Percentiles rank a stretch among this genome's conserved stretches.
Evolutionary conservation across 2,888 invertebrate species (phyloP).

Genomic region (Hydrotaea cyrtoneurina): DNA sequence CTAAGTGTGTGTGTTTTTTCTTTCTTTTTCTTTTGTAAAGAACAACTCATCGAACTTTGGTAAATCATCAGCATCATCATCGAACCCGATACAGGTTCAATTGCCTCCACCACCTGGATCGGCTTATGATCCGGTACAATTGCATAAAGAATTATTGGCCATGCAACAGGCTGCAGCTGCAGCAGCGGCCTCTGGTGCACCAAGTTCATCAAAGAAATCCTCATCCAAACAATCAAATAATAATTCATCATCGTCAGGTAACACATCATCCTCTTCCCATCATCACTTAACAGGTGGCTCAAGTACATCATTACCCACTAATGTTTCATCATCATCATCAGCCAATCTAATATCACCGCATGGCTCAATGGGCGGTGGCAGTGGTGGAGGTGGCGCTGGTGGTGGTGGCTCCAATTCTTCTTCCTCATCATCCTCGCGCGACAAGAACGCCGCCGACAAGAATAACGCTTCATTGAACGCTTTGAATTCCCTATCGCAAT

Average conservation of each 20-base stretch:
- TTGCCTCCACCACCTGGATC: constrained; percentile 77
- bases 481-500: constrained; percentile 79
- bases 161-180: constrained; percentile 81
- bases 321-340: constrained; percentile 67
- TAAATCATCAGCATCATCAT: constrained; percentile 77
- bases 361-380: constrained; percentile 65
- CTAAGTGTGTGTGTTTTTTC: too few species aligned
- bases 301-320: constrained; percentile 51
- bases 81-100: constrained; percentile 64
- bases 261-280: constrained; percentile 51
- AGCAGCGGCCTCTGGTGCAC: constrained; percentile 73
- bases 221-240: constrained; percentile 69
- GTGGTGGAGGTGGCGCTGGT: constrained; percentile 66
- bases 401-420: constrained; percentile 59
- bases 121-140: constrained; percentile 80
- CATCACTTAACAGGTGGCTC: constrained; percentile 66
- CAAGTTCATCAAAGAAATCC: constrained; percentile 72
- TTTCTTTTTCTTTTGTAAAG: constrained; percentile 61
- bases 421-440: constrained; percentile 63
- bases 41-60: constrained; percentile 78
- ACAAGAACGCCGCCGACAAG: constrained; percentile 78
- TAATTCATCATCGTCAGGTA: constrained; percentile 63
- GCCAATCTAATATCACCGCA: constrained; percentile 77
- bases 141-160: constrained; percentile 81
- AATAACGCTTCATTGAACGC: constrained; percentile 80